Base-by-base conservation (phyloP, 2,113 vertebrate genomes). In the Dromiciops gliroides region DNA sequence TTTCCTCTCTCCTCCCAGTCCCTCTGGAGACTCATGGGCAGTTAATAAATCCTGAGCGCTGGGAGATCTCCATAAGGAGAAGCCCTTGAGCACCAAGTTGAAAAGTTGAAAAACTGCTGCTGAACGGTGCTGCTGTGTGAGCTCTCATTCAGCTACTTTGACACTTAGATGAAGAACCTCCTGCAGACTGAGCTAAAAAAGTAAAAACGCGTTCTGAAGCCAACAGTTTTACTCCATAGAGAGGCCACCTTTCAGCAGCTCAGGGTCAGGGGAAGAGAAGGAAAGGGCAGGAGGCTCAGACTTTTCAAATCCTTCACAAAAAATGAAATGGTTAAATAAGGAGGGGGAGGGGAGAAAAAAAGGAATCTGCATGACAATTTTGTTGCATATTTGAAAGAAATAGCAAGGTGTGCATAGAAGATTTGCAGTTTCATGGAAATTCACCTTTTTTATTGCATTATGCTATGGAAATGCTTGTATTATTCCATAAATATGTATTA, bases 121-220 rank as follows among this genome's bases (percentile, higher is more conserved):
- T 93, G 44, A 93, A 51, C 93, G 26, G 93, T 93, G 94, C 95
- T 92, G 94, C 75, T 37, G 37, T 75, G 75, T 91, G 91, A 89
- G 89, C 96, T 95, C 89, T 94, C 25, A 50, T 91, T 96, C 95
- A 97, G 94, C 95, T 93, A 96, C 98, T 51, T 95, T 95, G 94
- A 92, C 51, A 92, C 94, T 90, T 91, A 52, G 48, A 75, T 96
- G 92, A 93, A 92, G 92, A 60, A 96, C 60, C 89, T 97, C 94
- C 97, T 96, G 91, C 49, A 96, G 95, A 95, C 75, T 96, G 88
- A 91, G 89, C 92, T 96, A 96, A 89, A 95, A 67, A 91, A 56
- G 26, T 4, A 89, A 88, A 90, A 60, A 44, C 8, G 10, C 0
- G 4, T 31, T 92, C 90, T 37, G 23, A 51, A 53, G 91, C 37